These are phyloP conservation scores for Noctuana brunneofusca DNA, from an alignment of 2,888 invertebrate genomes.

Conservation along the genomic window DNA sequence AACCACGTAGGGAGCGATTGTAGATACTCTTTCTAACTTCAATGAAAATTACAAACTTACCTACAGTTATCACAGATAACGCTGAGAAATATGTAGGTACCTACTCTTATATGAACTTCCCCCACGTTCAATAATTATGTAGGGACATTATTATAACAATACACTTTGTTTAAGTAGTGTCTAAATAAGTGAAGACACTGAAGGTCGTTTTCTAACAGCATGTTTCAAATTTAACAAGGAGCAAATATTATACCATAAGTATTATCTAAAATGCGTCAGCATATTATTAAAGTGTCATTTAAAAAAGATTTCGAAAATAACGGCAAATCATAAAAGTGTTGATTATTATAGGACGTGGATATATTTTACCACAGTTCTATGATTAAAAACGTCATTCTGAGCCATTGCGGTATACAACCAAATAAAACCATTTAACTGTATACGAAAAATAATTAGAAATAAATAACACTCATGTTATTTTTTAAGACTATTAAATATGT, in stretches of 20 bases:
- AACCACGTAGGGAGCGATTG: no score
- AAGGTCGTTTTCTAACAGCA: no score
- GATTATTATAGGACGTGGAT: not conserved
- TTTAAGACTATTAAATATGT: not conserved
- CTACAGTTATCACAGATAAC: no score
- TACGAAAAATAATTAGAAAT: slow-evolving; percentile 42
- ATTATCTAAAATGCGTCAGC: not conserved
- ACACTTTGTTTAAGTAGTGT: no score
- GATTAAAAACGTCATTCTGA: not conserved
- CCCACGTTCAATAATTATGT: no score
- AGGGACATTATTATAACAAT: no score
- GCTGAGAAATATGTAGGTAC: no score
- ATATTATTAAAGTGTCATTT: slow-evolving; percentile 9
- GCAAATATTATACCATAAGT: not conserved
- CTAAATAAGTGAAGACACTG: no score
- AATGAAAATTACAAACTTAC: no score
- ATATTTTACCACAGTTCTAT: not conserved
- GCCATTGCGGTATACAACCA: slow-evolving; percentile 6
- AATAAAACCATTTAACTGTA: slow-evolving; percentile 26
- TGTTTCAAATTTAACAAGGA: not conserved
- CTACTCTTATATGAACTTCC: no score
- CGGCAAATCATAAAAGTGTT: not conserved
- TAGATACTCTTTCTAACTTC: no score
- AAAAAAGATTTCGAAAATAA: slow-evolving; percentile 14
- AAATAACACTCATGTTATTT: slow-evolving; percentile 12